These are phyloP conservation scores for Oxyruncus cristatus DNA, from an alignment of 2,113 vertebrate genomes.

Conservation along the genomic window DNA sequence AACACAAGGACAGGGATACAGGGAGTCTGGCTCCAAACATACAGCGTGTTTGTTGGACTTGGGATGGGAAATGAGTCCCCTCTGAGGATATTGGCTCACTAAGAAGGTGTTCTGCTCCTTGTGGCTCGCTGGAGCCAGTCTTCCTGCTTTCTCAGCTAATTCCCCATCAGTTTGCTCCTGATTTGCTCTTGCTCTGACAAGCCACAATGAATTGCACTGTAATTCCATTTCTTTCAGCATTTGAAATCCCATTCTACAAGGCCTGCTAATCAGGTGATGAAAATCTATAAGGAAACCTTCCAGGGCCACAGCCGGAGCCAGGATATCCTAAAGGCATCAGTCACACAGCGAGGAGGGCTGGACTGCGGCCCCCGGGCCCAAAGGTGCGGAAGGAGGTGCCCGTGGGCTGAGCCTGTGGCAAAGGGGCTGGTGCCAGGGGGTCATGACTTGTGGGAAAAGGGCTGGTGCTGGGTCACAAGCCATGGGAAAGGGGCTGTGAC, in stretches of 20 bases:
- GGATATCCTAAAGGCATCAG: slow-evolving; percentile 50
- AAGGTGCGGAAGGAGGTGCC: background rate
- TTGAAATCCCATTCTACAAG: slow-evolving; percentile 57
- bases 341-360: background rate
- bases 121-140: slow-evolving; percentile 37
- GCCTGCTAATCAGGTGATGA: slow-evolving; percentile 62
- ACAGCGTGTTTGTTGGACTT: background rate
- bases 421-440: background rate
- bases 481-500: background rate
- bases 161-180: slow-evolving; percentile 57
- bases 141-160: slow-evolving; percentile 68
- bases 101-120: slow-evolving; percentile 47
- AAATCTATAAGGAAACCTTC: slow-evolving; percentile 54
- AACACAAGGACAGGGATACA: background rate
- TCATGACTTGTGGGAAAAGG: background rate
- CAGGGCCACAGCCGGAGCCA: slow-evolving; percentile 37
- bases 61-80: slow-evolving; percentile 15
- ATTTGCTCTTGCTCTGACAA: slow-evolving; percentile 55
- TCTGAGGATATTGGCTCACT: background rate
- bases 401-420: background rate
- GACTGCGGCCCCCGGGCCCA: fast-evolving
- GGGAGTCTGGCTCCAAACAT: background rate
- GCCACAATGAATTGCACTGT: slow-evolving; percentile 45
- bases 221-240: slow-evolving; percentile 67
- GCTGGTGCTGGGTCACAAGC: background rate